These are phyloP conservation scores for Peromyscus aztecus DNA, from an alignment of 2,797 vertebrate species.

Conservation along the genomic window DNA sequence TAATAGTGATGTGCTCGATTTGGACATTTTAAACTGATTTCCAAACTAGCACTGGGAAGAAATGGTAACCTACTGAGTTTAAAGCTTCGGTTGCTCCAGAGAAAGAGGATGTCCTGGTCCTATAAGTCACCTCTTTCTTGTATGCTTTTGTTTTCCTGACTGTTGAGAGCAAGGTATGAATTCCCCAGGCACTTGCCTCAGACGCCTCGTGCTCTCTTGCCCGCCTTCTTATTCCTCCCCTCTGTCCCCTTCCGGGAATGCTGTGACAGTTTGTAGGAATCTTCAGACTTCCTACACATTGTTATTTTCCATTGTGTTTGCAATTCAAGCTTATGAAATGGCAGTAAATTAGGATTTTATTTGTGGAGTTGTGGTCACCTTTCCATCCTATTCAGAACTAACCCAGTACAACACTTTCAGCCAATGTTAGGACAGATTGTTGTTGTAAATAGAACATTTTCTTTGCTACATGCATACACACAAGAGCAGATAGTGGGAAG, in stretches of 20 bases:
- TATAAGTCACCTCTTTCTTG: neutral
- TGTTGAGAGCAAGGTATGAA: neutral
- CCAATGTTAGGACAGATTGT: neutral
- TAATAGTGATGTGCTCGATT: neutral
- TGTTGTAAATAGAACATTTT: neutral
- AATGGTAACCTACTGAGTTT: neutral
- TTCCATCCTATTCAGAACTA: slow-evolving; percentile 9
- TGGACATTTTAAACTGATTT: slow-evolving; percentile 40
- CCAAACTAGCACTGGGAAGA: slow-evolving; percentile 33
- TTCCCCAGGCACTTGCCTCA: neutral
- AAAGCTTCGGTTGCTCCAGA: neutral
- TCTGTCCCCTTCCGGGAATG: neutral
- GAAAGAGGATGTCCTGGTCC: neutral
- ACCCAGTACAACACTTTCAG: slow-evolving; percentile 1
- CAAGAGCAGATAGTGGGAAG: neutral
- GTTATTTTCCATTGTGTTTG: slow-evolving; percentile 46
- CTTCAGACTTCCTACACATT: neutral
- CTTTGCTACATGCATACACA: neutral
- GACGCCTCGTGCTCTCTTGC: neutral
- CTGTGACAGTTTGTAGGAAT: neutral
- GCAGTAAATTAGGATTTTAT: slow-evolving; percentile 23
- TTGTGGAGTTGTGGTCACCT: slow-evolving; percentile 4
- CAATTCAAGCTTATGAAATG: neutral
- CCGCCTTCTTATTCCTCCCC: neutral
- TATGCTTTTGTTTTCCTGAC: neutral